phyloP scores from a whole-genome alignment of 2,113 vertebrate species.

The Podarcis raffonei region DNA sequence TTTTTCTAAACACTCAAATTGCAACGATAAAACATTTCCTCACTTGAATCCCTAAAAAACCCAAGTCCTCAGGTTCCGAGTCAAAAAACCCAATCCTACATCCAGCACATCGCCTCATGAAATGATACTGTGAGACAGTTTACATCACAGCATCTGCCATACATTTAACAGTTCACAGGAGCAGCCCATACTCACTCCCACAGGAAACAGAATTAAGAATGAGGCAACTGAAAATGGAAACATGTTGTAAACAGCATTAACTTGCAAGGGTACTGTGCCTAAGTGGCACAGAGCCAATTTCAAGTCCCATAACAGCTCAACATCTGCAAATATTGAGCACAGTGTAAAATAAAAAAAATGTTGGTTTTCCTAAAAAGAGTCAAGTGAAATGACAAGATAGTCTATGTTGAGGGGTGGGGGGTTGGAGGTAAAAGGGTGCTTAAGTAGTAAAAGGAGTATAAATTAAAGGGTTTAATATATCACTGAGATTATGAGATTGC shows the following conservation, averaged over 20 bases:
- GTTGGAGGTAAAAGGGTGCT: too few species aligned
- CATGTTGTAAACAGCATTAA: neutral
- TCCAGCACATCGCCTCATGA: neutral
- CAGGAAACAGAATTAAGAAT: neutral
- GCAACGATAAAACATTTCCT: neutral
- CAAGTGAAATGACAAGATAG: neutral
- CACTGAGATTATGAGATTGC: neutral
- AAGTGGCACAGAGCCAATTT: neutral
- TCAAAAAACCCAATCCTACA: neutral
- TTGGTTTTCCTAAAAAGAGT: neutral
- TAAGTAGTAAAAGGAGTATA: neutral
- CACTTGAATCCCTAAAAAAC: neutral
- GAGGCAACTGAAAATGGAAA: conserved; percentile 1
- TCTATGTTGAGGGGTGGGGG: neutral
- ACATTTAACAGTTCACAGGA: neutral
- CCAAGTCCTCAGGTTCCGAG: too few species aligned
- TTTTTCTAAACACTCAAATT: neutral
- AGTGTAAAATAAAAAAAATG: neutral
- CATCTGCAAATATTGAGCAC: neutral
- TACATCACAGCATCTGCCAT: neutral
- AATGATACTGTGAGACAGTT: neutral
- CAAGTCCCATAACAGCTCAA: neutral
- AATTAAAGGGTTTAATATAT: neutral
- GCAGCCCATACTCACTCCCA: neutral
- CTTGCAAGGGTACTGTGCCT: neutral